Percentiles rank a stretch among this genome's conserved stretches.
These are phyloP conservation scores for Tipula unca DNA, from an alignment of 2,888 invertebrate genomes.

Conservation along the genomic window DNA sequence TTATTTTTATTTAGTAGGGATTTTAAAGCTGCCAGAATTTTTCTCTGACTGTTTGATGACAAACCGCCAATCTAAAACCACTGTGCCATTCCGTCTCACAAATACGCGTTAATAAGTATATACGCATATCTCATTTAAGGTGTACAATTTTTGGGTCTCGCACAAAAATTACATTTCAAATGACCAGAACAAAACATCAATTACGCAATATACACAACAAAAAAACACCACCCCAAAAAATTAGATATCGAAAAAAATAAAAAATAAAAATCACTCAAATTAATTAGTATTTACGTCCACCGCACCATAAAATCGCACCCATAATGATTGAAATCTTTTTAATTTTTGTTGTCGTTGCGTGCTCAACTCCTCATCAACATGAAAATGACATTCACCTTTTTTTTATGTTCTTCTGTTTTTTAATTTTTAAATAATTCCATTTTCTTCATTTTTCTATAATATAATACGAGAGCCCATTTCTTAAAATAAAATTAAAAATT, in stretches of 20 bases:
- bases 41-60: too few species aligned
- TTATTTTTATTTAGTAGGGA: too few species aligned
- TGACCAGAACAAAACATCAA: background rate
- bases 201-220: background rate
- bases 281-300: background rate
- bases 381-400: constrained; percentile 8
- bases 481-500: background rate
- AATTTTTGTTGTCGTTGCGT: background rate
- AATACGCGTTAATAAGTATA: too few species aligned
- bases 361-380: background rate
- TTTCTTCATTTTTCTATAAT: background rate
- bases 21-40: too few species aligned
- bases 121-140: too few species aligned
- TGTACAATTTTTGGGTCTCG: too few species aligned
- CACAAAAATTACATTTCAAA: background rate
- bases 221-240: background rate
- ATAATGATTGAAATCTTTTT: background rate
- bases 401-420: background rate
- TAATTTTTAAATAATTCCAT: background rate
- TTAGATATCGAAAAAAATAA: background rate
- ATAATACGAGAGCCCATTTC: background rate
- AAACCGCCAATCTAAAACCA: too few species aligned
- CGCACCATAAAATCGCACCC: background rate
- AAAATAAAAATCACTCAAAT: background rate
- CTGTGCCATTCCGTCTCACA: too few species aligned